A percentile compares a stretch with the other conserved stretches of the same genome.
Evolutionary conservation across 2,113 vertebrate genomes (phyloP).

Genomic region (Dipodomys merriami): DNA sequence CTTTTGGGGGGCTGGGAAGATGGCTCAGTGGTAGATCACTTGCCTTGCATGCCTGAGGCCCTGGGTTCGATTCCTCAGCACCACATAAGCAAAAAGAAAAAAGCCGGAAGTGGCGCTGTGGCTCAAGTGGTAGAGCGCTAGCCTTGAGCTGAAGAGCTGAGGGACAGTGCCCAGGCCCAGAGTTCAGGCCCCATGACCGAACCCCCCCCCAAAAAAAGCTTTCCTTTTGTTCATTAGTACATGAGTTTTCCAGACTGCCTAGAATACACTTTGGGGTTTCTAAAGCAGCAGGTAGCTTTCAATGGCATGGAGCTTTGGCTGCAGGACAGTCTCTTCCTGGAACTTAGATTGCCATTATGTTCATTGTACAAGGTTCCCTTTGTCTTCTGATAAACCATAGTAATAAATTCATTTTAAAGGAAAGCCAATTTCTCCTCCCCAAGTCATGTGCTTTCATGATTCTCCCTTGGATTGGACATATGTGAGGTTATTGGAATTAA

Average conservation of each 20-base stretch:
- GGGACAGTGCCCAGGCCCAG: too few relatives aligned
- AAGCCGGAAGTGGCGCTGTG: too few relatives aligned
- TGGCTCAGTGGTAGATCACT: too few relatives aligned
- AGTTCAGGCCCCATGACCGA: neutral
- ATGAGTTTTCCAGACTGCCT: neutral
- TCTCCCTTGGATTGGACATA: slow-evolving; percentile 56
- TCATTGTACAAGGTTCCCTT: neutral
- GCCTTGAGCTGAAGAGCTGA: too few relatives aligned
- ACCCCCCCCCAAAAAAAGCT: too few relatives aligned
- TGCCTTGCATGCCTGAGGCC: too few relatives aligned
- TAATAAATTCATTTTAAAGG: slow-evolving; percentile 2
- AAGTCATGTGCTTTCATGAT: slow-evolving; percentile 57
- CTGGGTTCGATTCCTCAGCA: too few relatives aligned
- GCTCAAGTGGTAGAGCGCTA: too few relatives aligned
- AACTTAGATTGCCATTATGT: neutral
- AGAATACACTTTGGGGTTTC: neutral
- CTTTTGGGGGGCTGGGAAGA: too few relatives aligned
- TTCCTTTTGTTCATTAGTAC: slow-evolving; percentile 56
- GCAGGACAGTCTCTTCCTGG: neutral
- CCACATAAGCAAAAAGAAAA: too few relatives aligned
- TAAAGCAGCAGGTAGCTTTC: neutral
- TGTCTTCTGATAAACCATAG: neutral
- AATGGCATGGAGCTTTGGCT: neutral
- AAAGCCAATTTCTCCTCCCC: slow-evolving; percentile 11
- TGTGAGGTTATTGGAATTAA: slow-evolving; percentile 71